Evolutionary conservation across 2,888 invertebrate genomes (phyloP).

Genomic region (Leptinotarsa tumamoca): DNA sequence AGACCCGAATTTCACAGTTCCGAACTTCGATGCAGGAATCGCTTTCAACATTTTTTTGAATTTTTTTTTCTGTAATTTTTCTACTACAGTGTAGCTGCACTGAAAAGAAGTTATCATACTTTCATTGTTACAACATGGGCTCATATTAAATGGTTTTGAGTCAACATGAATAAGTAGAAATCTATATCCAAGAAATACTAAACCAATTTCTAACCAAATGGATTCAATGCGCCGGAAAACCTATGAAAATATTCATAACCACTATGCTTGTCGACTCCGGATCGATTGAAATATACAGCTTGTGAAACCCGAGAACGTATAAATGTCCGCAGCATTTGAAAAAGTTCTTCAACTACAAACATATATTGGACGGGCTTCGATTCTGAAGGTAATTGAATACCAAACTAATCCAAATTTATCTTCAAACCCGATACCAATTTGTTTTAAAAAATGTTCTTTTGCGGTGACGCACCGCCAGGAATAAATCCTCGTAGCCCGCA

Average conservation of each 20-base stretch:
- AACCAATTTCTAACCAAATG: neutral
- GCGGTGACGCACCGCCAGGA: neutral
- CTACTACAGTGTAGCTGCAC: too few relatives aligned
- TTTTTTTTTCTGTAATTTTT: too few relatives aligned
- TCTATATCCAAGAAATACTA: neutral
- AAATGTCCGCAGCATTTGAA: conserved; percentile 10
- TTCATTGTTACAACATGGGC: too few relatives aligned
- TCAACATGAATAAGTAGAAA: neutral
- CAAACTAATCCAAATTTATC: conserved; percentile 21
- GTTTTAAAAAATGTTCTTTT: neutral
- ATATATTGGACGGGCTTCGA: conserved; percentile 7
- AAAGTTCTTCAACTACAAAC: conserved; percentile 4
- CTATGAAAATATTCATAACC: conserved; percentile 1
- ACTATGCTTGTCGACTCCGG: neutral
- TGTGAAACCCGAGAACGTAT: conserved; percentile 5
- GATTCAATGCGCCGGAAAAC: neutral
- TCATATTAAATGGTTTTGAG: too few relatives aligned
- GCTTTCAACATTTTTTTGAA: too few relatives aligned
- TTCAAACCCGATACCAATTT: conserved; percentile 12
- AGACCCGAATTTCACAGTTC: too few relatives aligned
- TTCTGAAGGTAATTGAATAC: conserved; percentile 15
- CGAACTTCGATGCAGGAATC: too few relatives aligned
- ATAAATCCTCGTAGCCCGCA: neutral
- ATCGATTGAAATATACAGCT: conserved; percentile 1
- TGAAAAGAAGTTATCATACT: too few relatives aligned